Evolutionary conservation across 1,140 invertebrate genomes (phyloP).

Genomic region (Drosophila prosaltans): DNA sequence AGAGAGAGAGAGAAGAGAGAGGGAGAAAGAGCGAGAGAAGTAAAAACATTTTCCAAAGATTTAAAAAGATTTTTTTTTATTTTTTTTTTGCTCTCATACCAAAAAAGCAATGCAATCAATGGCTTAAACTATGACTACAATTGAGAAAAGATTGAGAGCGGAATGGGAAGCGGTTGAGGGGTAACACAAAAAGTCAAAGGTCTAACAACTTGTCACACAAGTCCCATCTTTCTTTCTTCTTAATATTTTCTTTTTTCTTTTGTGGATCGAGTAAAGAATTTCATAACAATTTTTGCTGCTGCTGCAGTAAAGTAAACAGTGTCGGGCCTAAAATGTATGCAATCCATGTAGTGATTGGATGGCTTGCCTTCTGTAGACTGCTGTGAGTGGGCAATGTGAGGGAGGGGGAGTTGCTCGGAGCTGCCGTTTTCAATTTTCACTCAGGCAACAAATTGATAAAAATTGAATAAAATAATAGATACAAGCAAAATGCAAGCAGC

Average conservation of each 20-base stretch:
- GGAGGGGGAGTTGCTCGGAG: not conserved
- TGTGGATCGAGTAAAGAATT: conserved; percentile 38
- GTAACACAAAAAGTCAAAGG: conserved; percentile 55
- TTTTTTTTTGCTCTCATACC: conserved; percentile 17
- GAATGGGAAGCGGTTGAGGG: not conserved
- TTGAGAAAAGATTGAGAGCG: conserved; percentile 4
- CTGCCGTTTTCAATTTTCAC: conserved; percentile 49
- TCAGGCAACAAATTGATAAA: conserved; percentile 68
- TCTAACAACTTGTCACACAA: conserved; percentile 76
- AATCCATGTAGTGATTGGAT: conserved; percentile 29
- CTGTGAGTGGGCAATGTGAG: not conserved
- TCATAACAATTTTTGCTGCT: conserved; percentile 68
- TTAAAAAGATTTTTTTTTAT: conserved; percentile 56
- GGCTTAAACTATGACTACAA: conserved; percentile 60
- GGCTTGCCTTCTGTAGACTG: conserved; percentile 17
- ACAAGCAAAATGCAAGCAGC: conserved; percentile 1
- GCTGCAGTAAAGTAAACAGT: conserved; percentile 56
- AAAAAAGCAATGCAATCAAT: conserved; percentile 75
- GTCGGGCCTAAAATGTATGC: conserved; percentile 48
- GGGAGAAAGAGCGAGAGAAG: not conserved
- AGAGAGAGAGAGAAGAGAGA: not conserved
- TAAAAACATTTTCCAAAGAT: conserved; percentile 63
- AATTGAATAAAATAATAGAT: conserved; percentile 71
- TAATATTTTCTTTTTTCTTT: not conserved
- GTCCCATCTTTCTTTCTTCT: not conserved